Conservation (phyloP, 2,113 vertebrate species). For the Carollia perspicillata region DNA sequence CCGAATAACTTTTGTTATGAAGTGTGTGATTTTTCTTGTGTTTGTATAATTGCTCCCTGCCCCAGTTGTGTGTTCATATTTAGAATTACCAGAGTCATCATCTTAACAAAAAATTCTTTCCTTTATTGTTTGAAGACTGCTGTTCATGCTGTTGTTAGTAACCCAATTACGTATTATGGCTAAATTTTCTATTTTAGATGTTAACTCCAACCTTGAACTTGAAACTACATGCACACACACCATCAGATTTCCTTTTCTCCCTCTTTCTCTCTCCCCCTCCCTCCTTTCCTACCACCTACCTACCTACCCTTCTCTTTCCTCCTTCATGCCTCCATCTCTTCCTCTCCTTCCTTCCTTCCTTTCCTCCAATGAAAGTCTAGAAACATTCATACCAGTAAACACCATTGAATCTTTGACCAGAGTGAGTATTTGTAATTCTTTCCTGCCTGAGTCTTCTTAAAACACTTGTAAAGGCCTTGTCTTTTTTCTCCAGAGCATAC, state of each 20-base stretch:
- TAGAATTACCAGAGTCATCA: neutral
- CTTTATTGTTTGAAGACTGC: neutral
- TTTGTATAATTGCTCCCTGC: neutral
- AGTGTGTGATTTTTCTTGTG: neutral
- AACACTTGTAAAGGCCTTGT: neutral
- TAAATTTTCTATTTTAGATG: neutral
- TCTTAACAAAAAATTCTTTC: neutral
- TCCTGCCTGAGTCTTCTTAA: neutral
- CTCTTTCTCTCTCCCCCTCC: accelerated
- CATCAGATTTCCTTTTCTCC: neutral
- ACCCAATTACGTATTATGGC: neutral
- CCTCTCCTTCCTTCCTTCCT: neutral
- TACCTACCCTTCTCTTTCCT: neutral
- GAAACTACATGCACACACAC: neutral
- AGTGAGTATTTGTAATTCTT: neutral
- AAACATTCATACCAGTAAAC: neutral
- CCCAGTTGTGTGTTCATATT: neutral
- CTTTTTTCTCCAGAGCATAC: neutral
- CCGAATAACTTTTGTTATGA: neutral
- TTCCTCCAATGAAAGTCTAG: neutral
- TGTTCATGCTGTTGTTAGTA: neutral
- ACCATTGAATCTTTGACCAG: neutral
- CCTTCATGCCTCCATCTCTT: neutral
- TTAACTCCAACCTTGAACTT: neutral
- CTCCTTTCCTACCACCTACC: neutral